phyloP scores from a whole-genome alignment of 1,140 invertebrate genomes.

The Drosophila ohnishii region DNA sequence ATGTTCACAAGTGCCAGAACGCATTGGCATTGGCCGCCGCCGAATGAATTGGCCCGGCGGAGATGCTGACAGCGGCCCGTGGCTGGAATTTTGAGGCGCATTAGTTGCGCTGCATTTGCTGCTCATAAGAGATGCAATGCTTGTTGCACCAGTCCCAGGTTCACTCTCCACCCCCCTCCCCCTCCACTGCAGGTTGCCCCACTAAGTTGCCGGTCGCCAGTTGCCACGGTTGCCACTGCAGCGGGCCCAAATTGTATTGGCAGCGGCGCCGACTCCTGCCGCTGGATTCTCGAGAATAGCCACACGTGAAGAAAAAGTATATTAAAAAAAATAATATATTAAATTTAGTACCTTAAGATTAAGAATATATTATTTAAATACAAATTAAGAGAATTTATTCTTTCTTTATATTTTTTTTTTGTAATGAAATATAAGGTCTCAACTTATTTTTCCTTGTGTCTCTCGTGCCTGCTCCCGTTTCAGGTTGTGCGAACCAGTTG shows the following conservation, averaged over 20 bases:
- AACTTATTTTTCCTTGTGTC: not conserved
- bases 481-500: slow-evolving; percentile 64
- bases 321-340: not conserved
- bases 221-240: slow-evolving; percentile 41
- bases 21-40: slow-evolving; percentile 47
- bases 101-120: slow-evolving; percentile 81
- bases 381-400: not conserved
- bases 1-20: slow-evolving; percentile 80
- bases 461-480: slow-evolving; percentile 39
- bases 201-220: slow-evolving; percentile 42
- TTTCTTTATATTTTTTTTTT: not conserved
- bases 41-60: slow-evolving; percentile 30
- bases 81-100: slow-evolving; percentile 76
- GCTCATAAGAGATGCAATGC: slow-evolving; percentile 65
- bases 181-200: slow-evolving; percentile 29
- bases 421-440: too few relatives aligned
- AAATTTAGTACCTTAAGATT: too few relatives aligned
- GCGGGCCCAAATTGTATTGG: slow-evolving; percentile 44
- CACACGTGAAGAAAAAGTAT: not conserved
- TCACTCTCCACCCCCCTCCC: not conserved
- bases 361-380: too few relatives aligned
- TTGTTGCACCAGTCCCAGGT: slow-evolving; percentile 56
- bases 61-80: slow-evolving; percentile 59
- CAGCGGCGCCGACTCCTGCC: slow-evolving; percentile 43
- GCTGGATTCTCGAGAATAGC: slow-evolving; percentile 5